Base-by-base conservation (phyloP, 1,140 invertebrate species). In the Solenopsis fugax region DNA sequence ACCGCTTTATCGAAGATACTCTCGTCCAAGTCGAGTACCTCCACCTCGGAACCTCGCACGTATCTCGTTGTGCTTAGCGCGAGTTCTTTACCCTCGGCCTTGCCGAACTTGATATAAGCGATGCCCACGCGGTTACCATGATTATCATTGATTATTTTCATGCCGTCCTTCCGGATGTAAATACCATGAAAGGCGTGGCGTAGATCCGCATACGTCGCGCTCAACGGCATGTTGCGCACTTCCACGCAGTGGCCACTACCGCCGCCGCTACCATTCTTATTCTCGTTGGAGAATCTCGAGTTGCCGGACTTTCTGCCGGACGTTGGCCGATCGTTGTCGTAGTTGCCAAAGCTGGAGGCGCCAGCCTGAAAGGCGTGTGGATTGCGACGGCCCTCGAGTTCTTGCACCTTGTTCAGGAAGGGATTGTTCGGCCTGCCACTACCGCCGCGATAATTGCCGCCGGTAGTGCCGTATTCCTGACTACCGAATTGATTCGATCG, bases 81-180 rank as follows among this genome's bases (percentile, higher is more conserved):
- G 62, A 97, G 96, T 45, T 97, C 96, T 76, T 97, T 97, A 58
- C 97, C 97, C 24, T 96, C 96, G 0, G 95, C 92, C 84, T 96
- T 96, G 6, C 95, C 96, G 93, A 99, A 99, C 89, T 97, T 96
- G 1, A 99, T 96, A 92, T 97, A 98, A 12, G 97, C 98, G 34
- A 97, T 97, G 1, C 98, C 98, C 0, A 97, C 97, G 12, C 97
- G 96, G 41, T 97, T 96, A 0, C 98, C 98, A 87, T 97, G 96
- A 16, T 96, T 96, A 89, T 98, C 97, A 92, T 97, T 98, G 10
- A 98, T 97, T 88, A 99, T 96, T 94, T 98, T 98, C 48, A 99
- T 96, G 4, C 98, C 98, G 91, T 97, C 97, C 86, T 97, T 97
- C 12, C 97, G 96, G 56, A 99, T 98, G 90, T 97, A 96, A 72